Percentiles rank a stretch among this genome's conserved stretches.
These are phyloP conservation scores for Lumbricus terrestris DNA, from an alignment of 2,888 invertebrate genomes.

Conservation along the genomic window DNA sequence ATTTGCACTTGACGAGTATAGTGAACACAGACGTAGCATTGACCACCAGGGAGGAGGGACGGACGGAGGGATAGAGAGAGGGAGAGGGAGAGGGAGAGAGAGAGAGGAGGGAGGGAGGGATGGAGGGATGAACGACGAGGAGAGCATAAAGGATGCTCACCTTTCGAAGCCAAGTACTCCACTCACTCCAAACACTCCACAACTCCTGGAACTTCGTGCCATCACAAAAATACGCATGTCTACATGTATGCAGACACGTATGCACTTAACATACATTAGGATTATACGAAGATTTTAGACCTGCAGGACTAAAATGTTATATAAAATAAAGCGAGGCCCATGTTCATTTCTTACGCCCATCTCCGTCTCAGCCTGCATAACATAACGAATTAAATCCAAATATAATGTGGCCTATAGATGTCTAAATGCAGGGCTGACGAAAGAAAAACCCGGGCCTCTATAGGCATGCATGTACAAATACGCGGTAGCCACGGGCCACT, in stretches of 20 bases:
- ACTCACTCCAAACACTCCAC: background rate
- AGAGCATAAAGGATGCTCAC: background rate
- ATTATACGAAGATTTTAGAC: background rate
- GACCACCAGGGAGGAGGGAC: background rate
- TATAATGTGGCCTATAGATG: too few relatives aligned
- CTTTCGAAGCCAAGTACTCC: background rate
- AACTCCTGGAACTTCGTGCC: background rate
- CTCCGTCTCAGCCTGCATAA: background rate
- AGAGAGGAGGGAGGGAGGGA: too few relatives aligned
- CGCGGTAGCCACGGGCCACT: too few relatives aligned
- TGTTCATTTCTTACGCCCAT: background rate
- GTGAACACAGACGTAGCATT: background rate
- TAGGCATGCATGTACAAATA: too few relatives aligned
- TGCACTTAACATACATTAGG: background rate
- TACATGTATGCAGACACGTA: constrained; percentile 3
- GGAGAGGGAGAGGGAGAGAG: background rate
- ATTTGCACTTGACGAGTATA: background rate
- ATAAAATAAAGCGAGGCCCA: background rate
- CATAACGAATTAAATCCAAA: background rate
- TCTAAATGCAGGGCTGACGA: too few relatives aligned
- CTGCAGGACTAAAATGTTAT: too few relatives aligned
- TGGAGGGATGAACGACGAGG: background rate
- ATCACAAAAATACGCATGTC: background rate
- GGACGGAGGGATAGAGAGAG: too few relatives aligned
- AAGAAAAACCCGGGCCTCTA: too few relatives aligned